Base-by-base conservation (phyloP, 2,888 invertebrate species). In the Trissoscelio sp. region DNA sequence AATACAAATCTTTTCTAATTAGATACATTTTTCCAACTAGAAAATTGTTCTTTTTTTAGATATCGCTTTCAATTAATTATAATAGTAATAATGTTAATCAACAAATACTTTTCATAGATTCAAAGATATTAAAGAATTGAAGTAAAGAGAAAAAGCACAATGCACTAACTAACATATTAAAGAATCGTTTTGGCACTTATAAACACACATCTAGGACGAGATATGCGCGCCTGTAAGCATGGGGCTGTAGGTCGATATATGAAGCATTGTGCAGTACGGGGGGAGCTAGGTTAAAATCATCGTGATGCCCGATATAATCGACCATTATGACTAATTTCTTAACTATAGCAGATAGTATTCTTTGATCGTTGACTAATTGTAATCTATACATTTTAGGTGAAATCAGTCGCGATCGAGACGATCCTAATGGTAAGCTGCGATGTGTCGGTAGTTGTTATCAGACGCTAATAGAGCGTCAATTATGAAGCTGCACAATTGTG, bases 321-420 rank as follows among this genome's bases (percentile, higher is more conserved):
- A 80, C 74, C 62, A 83, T 83, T 83, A 58, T 81, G 82, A 79
- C 82, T 83, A 72, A 83, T 84, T 83, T 37, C 79, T 84, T 78
- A 60, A 67, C 66, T 62, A 60, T 64, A 67, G 70, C 69, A 81
- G 58, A 72, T 51, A 64, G 66, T 18, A 57, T 75, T 44, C 37
- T 53, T 44, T 73, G 70, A 73, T 73, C 24, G 67, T 80, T 74
- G 44, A 85, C 84, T 86, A 84, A 86, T 85, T 77, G 60, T 51
- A 39, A 48, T 84, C 79, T 88, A 84, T 86, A 83, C 83, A 88
- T 91, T 90, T 87, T 91, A 92, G 92, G 92, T 92, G 92, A 92
- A 85, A 91, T 91, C 84, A 92, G 89, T 83, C 91, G 92, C 66
- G 92, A 92, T 84, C 91, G 92, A 87, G 92, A 92, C 77, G 92